Evolutionary conservation across 2,888 invertebrate species (phyloP).

Genomic region (Agrotis clavis): DNA sequence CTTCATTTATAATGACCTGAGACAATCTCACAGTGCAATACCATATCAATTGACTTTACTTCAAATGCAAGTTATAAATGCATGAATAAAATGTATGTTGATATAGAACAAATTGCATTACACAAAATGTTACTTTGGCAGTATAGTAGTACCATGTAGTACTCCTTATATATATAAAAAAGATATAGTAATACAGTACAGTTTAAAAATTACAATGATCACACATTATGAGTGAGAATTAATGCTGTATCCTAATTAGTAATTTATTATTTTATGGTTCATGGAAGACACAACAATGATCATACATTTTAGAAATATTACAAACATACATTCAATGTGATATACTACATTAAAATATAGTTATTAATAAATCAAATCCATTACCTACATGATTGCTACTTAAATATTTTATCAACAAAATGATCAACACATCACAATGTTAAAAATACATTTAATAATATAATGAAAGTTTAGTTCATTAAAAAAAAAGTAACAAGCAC

Average conservation of each 20-base stretch:
- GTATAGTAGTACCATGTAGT: conserved; percentile 43
- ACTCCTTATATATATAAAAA: conserved; percentile 30
- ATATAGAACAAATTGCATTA: conserved; percentile 22
- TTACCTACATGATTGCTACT: conserved; percentile 28
- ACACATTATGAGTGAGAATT: conserved; percentile 55
- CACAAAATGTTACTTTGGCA: conserved; percentile 59
- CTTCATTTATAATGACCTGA: conserved; percentile 39
- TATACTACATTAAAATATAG: conserved; percentile 19
- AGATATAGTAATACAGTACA: conserved; percentile 37
- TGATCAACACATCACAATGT: conserved; percentile 53
- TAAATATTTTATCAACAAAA: conserved; percentile 40
- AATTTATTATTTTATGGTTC: conserved; percentile 62
- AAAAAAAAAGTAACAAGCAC: conserved; percentile 59
- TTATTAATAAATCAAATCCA: conserved; percentile 21
- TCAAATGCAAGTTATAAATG: conserved; percentile 61
- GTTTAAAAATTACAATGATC: conserved; percentile 39
- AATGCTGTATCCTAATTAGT: conserved; percentile 67
- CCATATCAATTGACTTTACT: conserved; percentile 50
- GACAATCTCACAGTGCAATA: conserved; percentile 35
- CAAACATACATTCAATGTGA: conserved; percentile 21
- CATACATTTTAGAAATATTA: conserved; percentile 21
- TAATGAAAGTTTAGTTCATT: conserved; percentile 50
- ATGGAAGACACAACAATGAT: conserved; percentile 76
- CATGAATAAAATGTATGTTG: conserved; percentile 45
- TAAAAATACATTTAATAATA: conserved; percentile 63